A percentile compares a stretch with the other conserved stretches of the same genome.
phyloP scores from a whole-genome alignment of 2,113 vertebrate genomes.

The Struthidea cinerea region DNA sequence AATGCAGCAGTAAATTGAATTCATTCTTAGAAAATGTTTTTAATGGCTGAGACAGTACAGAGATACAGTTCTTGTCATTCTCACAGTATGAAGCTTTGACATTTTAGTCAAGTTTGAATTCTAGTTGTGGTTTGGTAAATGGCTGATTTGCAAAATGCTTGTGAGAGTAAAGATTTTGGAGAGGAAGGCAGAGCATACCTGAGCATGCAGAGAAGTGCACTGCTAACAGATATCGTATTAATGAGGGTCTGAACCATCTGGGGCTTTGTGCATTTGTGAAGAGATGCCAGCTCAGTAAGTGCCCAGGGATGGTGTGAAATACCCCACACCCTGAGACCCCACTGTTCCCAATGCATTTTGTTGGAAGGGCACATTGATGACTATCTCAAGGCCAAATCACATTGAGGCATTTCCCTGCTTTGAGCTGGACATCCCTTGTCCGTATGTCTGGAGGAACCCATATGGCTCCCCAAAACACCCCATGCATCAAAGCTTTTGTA shows the following conservation, averaged over 20 bases:
- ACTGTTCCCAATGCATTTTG: neutral
- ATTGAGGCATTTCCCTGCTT: neutral
- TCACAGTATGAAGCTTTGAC: neutral
- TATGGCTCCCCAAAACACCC: neutral
- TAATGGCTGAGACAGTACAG: neutral
- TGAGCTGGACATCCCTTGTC: neutral
- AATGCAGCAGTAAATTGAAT: constrained; percentile 33
- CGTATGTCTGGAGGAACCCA: rapidly evolving
- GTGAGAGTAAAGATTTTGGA: neutral
- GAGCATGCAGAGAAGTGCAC: neutral
- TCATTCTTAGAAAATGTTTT: constrained; percentile 47
- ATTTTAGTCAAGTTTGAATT: neutral
- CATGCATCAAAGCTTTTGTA: neutral
- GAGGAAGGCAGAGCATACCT: neutral
- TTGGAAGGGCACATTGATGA: neutral
- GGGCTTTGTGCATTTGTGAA: neutral
- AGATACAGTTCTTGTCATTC: neutral
- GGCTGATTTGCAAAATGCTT: neutral
- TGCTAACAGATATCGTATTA: neutral
- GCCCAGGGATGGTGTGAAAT: neutral
- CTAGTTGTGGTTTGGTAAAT: neutral
- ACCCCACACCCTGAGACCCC: rapidly evolving
- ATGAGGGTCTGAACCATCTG: neutral
- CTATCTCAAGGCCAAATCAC: neutral
- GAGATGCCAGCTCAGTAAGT: neutral